These are phyloP conservation scores for Agriopis marginaria DNA, from an alignment of 2,888 invertebrate species.

Conservation along the genomic window DNA sequence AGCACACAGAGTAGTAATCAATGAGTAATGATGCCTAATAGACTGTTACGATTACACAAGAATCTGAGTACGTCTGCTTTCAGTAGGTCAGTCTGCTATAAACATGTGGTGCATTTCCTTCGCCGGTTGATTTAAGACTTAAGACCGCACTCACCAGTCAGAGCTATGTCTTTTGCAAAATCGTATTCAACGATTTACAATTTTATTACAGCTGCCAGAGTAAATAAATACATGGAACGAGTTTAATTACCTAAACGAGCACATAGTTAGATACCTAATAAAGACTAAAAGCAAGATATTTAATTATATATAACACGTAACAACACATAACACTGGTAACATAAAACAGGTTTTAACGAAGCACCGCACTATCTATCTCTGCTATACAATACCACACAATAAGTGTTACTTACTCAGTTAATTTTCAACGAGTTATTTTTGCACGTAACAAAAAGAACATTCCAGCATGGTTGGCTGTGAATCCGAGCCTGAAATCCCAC, in stretches of 20 bases:
- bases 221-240: no score
- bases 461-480: conserved; percentile 18
- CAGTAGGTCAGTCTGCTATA: conserved; percentile 23
- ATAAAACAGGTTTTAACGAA: conserved; percentile 6
- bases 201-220: no score
- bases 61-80: conserved; percentile 32
- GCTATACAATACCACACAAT: not conserved
- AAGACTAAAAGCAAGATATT: not conserved
- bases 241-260: no score
- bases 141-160: no score
- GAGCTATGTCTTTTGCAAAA: no score
- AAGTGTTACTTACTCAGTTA: not conserved
- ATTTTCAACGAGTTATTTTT: conserved; percentile 11
- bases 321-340: not conserved
- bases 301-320: not conserved
- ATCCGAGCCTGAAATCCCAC: conserved; percentile 30
- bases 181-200: no score
- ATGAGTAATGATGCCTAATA: conserved; percentile 52
- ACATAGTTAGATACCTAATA: no score
- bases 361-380: conserved; percentile 6
- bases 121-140: no score
- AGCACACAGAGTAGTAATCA: conserved; percentile 42
- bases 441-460: conserved; percentile 19
- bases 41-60: conserved; percentile 16
- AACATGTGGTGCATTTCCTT: no score